Evolutionary conservation across 1,140 invertebrate genomes (phyloP).

Genomic region (Dreissena polymorpha): DNA sequence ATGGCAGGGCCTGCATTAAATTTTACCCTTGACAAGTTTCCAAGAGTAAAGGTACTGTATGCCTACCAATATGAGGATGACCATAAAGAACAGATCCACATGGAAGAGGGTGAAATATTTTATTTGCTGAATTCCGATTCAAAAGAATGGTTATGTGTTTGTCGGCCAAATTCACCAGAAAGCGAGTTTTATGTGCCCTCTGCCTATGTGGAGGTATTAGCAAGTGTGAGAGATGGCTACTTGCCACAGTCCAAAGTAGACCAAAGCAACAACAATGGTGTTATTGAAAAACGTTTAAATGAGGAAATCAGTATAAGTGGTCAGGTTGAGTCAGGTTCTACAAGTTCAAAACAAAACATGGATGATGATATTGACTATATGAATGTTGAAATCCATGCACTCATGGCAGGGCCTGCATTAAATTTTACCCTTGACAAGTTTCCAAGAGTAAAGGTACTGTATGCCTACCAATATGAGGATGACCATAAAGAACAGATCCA

Average conservation of each 20-base stretch:
- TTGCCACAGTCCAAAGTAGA: background rate
- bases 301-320: background rate
- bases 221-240: too few relatives aligned
- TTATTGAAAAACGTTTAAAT: conserved; percentile 2
- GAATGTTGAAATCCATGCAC: too few relatives aligned
- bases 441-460: conserved; percentile 35
- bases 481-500: too few relatives aligned
- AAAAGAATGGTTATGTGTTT: conserved; percentile 37
- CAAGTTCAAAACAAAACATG: conserved; percentile 20
- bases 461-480: conserved; percentile 32
- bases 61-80: conserved; percentile 34
- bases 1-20: too few relatives aligned
- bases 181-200: too few relatives aligned
- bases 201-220: too few relatives aligned
- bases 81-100: too few relatives aligned
- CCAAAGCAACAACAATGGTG: background rate
- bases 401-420: too few relatives aligned
- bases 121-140: conserved; percentile 36
- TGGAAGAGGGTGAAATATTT: too few relatives aligned
- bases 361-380: conserved; percentile 15
- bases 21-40: conserved; percentile 35
- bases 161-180: conserved; percentile 34
- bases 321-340: background rate
- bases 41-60: conserved; percentile 35
- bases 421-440: conserved; percentile 33